Evolutionary conservation across 2,113 vertebrate genomes (phyloP), one percentile per base, ranked within the genome.

Genomic region (Chlorodrepanis virens): DNA sequence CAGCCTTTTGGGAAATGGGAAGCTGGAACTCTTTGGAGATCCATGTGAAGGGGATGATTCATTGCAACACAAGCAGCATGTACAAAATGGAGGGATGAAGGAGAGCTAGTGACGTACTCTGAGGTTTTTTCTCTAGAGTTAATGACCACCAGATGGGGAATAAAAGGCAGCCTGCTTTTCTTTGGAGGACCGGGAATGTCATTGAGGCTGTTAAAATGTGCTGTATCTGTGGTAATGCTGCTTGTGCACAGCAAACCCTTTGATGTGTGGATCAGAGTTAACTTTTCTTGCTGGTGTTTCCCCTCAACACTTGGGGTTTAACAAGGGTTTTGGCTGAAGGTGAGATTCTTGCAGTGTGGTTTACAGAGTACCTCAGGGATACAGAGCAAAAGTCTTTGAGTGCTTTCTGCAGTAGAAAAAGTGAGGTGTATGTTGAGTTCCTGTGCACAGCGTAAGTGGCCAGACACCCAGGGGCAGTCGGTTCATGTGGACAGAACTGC

Each of bases 131-230:
- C 39, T 88, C 60, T 45, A 60, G 76, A 83, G 47, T 95, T 96
- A 95, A 96, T 93, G 88, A 87, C 94, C 90, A 95, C 92, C 96
- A 97, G 95, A 94, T 96, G 93, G 92, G 83, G 70, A 93, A 86
- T 95, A 89, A 95, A 95, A 96, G 49, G 76, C 94, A 68, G 88
- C 69, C 53, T 96, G 93, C 90, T 93, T 76, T 57, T 94, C 90
- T 87, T 87, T 18, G 54, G 85, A 92, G 94, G 93, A 68, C 60
- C 0, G 0, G 82, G 71, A 77, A 78, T 45, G 88, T 86, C 79
- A 56, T 0, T 84, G 88, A 80, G 68, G 56, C 94, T 87, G 57
- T 88, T 87, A 37, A 90, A 92, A 72, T 72, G 77, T 29, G 60
- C 64, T 67, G 27, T 45, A 9, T 93, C 63, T 91, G 52, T 85